Base-by-base conservation (phyloP, 53 echinoderm and acorn worm genomes). In the Holothuria scabra region DNA sequence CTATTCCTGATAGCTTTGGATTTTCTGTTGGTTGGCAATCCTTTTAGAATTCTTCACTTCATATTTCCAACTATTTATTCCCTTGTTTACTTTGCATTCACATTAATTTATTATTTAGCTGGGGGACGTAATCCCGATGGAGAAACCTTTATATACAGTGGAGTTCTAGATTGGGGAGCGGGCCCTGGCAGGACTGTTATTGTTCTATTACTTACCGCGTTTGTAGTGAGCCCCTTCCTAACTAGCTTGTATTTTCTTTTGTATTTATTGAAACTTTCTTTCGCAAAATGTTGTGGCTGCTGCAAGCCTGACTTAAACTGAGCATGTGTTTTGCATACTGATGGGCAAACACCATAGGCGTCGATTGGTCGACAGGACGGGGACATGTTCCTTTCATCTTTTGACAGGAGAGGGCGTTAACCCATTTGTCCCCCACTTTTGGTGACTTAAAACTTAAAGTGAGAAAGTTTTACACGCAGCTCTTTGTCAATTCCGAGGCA, bases 111-210 rank as follows among this genome's bases (percentile, higher is more conserved):
- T 70, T 56, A 66, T 78, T 84, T 60, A 3, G 92, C 90, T 14
- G 97, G 93, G 6, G 97, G 94, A 1, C 69, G 75, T 23, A 92
- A 96, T 59, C 90, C 90, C 13, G 0, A n/a, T 0, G 93, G 93
- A 7, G 84, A 86, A 29, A 91, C 93, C 6, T 44, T 62, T 55
- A 90, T 96, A 65, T 96, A 96, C 60, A 41, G 25, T 19, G 86
- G 81, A 8, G 60, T 21, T 59, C 60, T 96, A 52, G 96, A 96
- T 66, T 96, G 96, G 93, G 88, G 66, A 3, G 56, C 71, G 0
- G 65, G 30, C 0, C 70, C 90, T 1, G 81, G 35, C 0, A 41
- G 38, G 20, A 88, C 71, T 23, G 44, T 88, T 29, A 41, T 96
- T 13, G 84, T 79, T 59, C 84, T 75, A 9, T 14, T 52, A 52